Percentiles rank a stretch among this genome's conserved stretches.
Conservation (phyloP, 2,113 vertebrate genomes). For the Sapajus apella region DNA sequence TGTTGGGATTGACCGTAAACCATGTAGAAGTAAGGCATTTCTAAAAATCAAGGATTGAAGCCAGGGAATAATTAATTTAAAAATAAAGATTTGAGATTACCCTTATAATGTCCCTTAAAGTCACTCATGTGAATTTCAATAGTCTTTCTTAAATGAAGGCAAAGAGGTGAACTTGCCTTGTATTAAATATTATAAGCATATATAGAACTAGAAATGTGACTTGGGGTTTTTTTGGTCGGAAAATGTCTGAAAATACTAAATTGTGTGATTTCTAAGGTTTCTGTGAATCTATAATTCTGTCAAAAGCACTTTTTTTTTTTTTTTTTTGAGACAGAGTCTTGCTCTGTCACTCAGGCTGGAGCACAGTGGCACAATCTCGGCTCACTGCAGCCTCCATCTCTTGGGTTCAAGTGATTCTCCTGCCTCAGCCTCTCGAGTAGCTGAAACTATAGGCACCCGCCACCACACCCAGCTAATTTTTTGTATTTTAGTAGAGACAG, state of each 20-base stretch:
- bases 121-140: neutral
- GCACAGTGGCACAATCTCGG: too few relatives aligned
- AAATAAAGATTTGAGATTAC: neutral
- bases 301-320: neutral
- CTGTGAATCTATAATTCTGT: neutral
- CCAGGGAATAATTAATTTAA: constrained; percentile 14
- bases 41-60: constrained; percentile 18
- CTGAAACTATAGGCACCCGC: too few relatives aligned
- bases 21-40: constrained; percentile 5
- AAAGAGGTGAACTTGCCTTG: neutral
- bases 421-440: too few relatives aligned
- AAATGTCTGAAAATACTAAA: neutral
- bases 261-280: neutral
- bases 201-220: neutral
- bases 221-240: neutral
- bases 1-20: neutral
- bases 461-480: too few relatives aligned
- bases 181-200: neutral
- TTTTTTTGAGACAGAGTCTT: too few relatives aligned
- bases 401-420: too few relatives aligned
- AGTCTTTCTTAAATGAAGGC: neutral
- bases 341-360: too few relatives aligned
- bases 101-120: neutral
- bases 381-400: too few relatives aligned
- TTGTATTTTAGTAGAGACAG: too few relatives aligned